Percentiles rank a stretch among this genome's conserved stretches.
Conservation (phyloP, 2,797 vertebrate genomes). For the Scomberomorus guttatus region DNA sequence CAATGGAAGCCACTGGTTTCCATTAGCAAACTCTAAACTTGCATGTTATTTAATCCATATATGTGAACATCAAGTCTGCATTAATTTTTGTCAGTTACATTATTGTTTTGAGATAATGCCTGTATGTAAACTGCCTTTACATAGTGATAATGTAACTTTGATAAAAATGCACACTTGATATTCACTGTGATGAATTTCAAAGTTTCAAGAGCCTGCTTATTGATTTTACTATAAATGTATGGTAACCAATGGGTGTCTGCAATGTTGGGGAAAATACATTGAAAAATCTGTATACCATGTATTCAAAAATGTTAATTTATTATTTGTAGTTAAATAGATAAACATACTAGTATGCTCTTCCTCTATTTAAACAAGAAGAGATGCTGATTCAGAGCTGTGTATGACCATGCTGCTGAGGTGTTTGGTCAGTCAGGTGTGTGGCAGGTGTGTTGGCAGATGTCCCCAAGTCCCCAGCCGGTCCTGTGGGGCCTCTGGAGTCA, state of each 20-base stretch:
- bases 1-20: no score
- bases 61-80: no score
- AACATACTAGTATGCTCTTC: not conserved
- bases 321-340: not conserved
- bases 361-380: not conserved
- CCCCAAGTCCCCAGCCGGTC: constrained; percentile 61
- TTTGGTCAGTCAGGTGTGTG: constrained; percentile 62
- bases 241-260: not conserved
- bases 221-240: no score
- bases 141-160: no score
- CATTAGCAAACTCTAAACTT: no score
- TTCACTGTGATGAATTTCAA: no score
- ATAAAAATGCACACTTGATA: no score
- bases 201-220: no score
- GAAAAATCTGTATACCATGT: not conserved
- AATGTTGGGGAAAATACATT: not conserved
- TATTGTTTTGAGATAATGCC: no score
- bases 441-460: constrained; percentile 83
- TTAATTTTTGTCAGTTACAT: no score
- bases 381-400: constrained; percentile 45
- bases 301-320: not conserved
- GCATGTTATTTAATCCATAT: no score
- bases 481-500: constrained; percentile 66
- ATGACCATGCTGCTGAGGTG: not conserved
- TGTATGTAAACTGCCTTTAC: no score